Evolutionary conservation across 2,797 vertebrate species (phyloP).

Genomic region (Prionace glauca): DNA sequence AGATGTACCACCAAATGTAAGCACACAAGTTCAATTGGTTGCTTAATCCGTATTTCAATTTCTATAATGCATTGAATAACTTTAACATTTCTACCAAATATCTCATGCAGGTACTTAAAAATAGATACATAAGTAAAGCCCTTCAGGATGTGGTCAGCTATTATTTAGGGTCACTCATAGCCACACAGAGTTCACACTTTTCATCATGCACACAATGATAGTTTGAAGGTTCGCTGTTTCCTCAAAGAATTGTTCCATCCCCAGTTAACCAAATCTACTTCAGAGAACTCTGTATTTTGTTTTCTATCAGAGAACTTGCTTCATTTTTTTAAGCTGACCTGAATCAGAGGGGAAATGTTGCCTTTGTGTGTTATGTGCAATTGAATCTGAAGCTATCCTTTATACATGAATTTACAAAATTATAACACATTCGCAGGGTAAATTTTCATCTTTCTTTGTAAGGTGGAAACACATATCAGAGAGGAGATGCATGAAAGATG

Average conservation of each 20-base stretch:
- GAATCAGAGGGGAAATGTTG: not conserved
- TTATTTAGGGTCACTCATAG: not conserved
- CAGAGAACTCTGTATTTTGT: not conserved
- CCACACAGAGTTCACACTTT: not conserved
- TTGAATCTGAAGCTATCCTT: not conserved
- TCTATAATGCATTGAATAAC: not conserved
- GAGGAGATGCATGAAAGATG: not conserved
- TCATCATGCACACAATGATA: not conserved
- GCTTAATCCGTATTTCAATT: not conserved
- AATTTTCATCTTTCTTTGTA: not conserved
- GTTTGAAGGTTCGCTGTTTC: not conserved
- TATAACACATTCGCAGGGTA: too few species aligned
- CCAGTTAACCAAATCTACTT: conserved; percentile 3
- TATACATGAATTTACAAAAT: not conserved
- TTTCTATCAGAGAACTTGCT: not conserved
- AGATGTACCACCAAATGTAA: not conserved
- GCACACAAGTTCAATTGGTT: not conserved
- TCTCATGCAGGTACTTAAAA: not conserved
- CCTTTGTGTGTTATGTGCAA: not conserved
- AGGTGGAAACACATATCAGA: not conserved
- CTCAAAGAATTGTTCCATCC: not conserved
- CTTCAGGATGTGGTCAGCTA: conserved; percentile 23
- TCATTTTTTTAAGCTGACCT: not conserved
- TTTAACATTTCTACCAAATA: not conserved
- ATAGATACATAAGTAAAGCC: not conserved